Base-by-base conservation (phyloP, 2,888 invertebrate species). In the Heliconius ethilla region DNA sequence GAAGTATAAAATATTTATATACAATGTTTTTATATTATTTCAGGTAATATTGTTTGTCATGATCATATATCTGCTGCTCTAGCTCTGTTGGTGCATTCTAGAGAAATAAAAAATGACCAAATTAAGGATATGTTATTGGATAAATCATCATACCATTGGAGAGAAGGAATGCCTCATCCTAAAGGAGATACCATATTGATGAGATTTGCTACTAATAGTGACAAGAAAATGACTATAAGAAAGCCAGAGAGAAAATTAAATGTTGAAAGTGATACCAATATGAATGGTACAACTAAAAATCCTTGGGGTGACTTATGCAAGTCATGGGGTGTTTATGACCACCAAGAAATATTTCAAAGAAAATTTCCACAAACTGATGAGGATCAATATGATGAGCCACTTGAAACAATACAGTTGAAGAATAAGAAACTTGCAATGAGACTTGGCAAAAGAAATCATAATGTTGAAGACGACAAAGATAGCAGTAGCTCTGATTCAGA, bases 271-370 rank as follows among this genome's bases (percentile, higher is more conserved):
- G 86, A 86, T 80, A 85, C 87, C 84, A 89, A 91, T 75, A 69
- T 70, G 25, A 80, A 86, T 82, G 96, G 96, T 86, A 69, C 63
- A 22, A 80, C 86, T 81, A 96, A 96, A 86, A 97, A 97, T 90
- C 97, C 97, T 13, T 97, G 97, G 97, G 96, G 96, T 70, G 95
- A 95, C 85, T 90, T 97, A 67, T 97, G 97, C 70, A 95, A 95
- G 85, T 95, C 95, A 79, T 97, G 97, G 97, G 96, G 96, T 75
- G 91, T 95, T 59, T 95, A 96, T 89, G 95, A 96, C 83, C 92
- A 95, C 78, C 95, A 96, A 84, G 95, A 95, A 87, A 89, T 95
- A 55, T 94, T 93, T 83, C 88, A 89, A 79, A 86, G 87, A 80
- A 93, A 87, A 87, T 87, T 89, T 75, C 85, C 87, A 22, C 87